These are phyloP conservation scores for Cassiopea andromeda DNA, from an alignment of 30 jellyfish, hydroid and myxozoan species.

Conservation along the genomic window DNA sequence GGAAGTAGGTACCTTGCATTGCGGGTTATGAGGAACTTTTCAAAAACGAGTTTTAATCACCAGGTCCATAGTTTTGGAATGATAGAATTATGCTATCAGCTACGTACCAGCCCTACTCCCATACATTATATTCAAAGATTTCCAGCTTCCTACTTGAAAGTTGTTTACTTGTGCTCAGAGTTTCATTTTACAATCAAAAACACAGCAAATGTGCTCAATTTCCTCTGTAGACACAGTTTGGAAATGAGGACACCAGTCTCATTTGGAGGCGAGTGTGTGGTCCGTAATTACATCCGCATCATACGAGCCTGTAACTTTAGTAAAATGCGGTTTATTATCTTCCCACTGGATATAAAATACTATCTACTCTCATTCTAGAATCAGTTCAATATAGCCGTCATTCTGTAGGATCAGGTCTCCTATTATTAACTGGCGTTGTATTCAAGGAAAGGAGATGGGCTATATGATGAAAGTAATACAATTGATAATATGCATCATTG, in stretches of 20 bases:
- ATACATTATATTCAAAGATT: too few species aligned
- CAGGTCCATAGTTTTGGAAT: too few species aligned
- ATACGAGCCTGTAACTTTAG: background rate
- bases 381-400: background rate
- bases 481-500: background rate
- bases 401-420: background rate
- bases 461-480: background rate
- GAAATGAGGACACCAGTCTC: background rate
- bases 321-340: background rate
- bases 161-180: too few species aligned
- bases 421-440: background rate
- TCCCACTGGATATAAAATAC: background rate
- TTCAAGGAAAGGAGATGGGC: background rate
- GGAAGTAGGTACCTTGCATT: too few species aligned
- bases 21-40: too few species aligned
- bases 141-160: too few species aligned
- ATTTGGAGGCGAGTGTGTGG: background rate
- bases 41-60: too few species aligned
- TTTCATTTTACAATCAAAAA: too few species aligned
- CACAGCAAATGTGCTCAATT: background rate
- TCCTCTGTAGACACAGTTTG: background rate
- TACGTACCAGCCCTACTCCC: too few species aligned
- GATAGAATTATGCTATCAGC: too few species aligned
- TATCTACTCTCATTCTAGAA: background rate
- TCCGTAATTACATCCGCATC: background rate